Evolutionary conservation across 2,888 invertebrate species (phyloP).

Genomic region (Seladonia tumulorum): DNA sequence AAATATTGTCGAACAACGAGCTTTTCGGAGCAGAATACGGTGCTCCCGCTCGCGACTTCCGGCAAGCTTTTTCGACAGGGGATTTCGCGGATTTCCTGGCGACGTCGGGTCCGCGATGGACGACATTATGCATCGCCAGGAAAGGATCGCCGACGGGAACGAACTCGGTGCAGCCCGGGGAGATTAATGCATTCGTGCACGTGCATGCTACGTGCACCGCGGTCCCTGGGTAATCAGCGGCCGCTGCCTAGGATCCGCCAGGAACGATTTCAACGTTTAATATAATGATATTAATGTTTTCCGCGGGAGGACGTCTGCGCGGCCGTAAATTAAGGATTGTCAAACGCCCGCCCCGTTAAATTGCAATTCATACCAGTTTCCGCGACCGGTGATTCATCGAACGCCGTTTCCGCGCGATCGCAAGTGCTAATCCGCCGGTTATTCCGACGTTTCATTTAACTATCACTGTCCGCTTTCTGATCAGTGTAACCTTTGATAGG

Average conservation of each 20-base stretch:
- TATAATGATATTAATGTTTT: neutral
- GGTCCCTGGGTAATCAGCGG: neutral
- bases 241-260: neutral
- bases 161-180: neutral
- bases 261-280: constrained; percentile 16
- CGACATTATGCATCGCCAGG: neutral
- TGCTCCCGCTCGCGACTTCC: neutral
- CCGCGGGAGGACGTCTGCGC: neutral
- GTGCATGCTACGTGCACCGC: neutral
- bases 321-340: constrained; percentile 18
- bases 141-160: constrained; percentile 21
- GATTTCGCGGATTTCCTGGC: neutral
- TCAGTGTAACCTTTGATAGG: neutral
- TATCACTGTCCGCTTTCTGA: neutral
- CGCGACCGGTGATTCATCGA: neutral
- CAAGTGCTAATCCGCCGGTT: neutral
- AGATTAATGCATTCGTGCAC: constrained; percentile 16
- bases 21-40: neutral
- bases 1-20: too few relatives aligned
- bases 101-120: neutral
- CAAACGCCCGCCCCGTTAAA: constrained; percentile 18
- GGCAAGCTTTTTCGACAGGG: neutral
- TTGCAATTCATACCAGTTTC: constrained; percentile 12
- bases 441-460: neutral
- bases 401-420: neutral